Percentiles rank a stretch among this genome's conserved stretches.
These are phyloP conservation scores for Lepidurus apus DNA, from an alignment of 1,140 invertebrate genomes.

Conservation along the genomic window DNA sequence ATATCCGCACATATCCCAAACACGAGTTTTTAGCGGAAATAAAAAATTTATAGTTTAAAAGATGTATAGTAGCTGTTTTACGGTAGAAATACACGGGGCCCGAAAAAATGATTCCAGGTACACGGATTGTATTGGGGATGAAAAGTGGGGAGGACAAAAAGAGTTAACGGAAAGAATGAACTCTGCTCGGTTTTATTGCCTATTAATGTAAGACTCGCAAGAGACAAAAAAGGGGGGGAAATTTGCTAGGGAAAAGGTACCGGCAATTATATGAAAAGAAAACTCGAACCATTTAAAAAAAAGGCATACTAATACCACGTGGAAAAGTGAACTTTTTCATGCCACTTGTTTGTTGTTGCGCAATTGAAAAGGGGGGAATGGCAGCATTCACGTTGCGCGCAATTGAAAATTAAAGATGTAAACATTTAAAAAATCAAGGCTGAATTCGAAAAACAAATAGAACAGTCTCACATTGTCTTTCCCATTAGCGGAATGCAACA, in stretches of 20 bases:
- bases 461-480: background rate
- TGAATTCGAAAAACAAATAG: background rate
- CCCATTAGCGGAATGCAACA: slow-evolving; percentile 14
- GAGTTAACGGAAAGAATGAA: background rate
- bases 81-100: slow-evolving; percentile 6
- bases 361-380: background rate
- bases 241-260: background rate
- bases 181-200: background rate
- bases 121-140: slow-evolving; percentile 5
- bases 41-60: background rate
- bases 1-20: slow-evolving; percentile 11
- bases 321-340: background rate
- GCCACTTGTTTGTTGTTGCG: background rate
- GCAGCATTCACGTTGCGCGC: background rate
- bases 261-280: background rate
- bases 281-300: background rate
- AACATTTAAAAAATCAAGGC: slow-evolving; percentile 22
- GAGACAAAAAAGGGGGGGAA: background rate
- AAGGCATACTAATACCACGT: background rate
- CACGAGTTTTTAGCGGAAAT: slow-evolving; percentile 1
- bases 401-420: slow-evolving; percentile 1
- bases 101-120: background rate
- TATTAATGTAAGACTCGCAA: background rate
- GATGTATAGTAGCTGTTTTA: slow-evolving; percentile 20
- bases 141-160: background rate